Base-by-base conservation (phyloP, 2,888 invertebrate genomes). In the Hydriomena furcata region DNA sequence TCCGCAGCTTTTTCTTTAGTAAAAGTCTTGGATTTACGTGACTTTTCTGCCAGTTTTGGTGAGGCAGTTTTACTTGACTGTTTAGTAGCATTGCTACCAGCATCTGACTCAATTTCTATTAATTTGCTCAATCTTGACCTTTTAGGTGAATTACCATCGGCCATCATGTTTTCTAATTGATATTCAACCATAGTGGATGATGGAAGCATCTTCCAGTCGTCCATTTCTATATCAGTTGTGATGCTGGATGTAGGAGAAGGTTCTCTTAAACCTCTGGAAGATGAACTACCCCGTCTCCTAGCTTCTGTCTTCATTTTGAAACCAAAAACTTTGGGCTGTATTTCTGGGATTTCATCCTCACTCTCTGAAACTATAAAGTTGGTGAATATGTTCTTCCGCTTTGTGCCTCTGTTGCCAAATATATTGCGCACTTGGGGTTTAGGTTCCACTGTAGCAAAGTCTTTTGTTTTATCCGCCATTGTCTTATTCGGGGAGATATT, bases 131-230 rank as follows among this genome's bases (percentile, higher is more conserved):
- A 59, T 55, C 65, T 76, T 17, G 65, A 48, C 58, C 59, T 71
- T 64, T 83, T 84, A 7, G 82, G 76, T 17, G 80, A 76, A 13
- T 44, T 47, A 4, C 46, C 56, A 21, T 38, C 47, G n/a, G 48
- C 52, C 11, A 67, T 57, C 45, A 67, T 66, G 5, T 68, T 69
- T 61, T 84, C 74, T 4, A 79, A 48, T 54, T 83, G 79, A 47
- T 78, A 71, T 20, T 82, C 89, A 43, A 90, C 73, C 84, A 90
- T 82, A 24, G 91, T 91, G 5, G 91, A 91, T 12, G 90, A 91
- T 17, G 90, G 87, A 5, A 91, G 55, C 7, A 75, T 68, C 42
- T 71, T 77, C 83, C 87, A 86, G 25, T 84, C 83, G 52, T 87
- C 87, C 60, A 86, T 71, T 71, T 89, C 89, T 42, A 80, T 71